Evolutionary conservation across 1,140 invertebrate genomes (phyloP), one percentile per base, ranked within the genome.

Genomic region (Drosophila varians): DNA sequence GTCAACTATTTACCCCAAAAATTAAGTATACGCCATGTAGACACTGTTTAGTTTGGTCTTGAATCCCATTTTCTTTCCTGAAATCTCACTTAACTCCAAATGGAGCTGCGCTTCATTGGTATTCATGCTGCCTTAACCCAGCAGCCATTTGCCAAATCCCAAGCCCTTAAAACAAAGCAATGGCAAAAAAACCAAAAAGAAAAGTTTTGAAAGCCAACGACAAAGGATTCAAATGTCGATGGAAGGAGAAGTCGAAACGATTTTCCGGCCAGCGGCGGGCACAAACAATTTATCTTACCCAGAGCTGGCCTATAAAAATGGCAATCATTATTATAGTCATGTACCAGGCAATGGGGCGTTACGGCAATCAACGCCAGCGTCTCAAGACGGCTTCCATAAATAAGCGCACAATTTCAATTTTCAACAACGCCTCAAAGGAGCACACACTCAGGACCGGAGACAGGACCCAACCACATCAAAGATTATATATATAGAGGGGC

Each of bases 321-420:
- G 66, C 73, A 87, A 86, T 86, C 82, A 87, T 86, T 86, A 86
- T 86, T 83, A 78, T 74, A 87, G 82, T 74, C 80, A 87, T 87
- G 82, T 86, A 61, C 76, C 72, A 77, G 82, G 76, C 79, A 80
- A 86, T 80, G 77, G 82, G 80, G 80, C 80, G 80, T 86, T 80
- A 86, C 80, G 68, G 82, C 82, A 86, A 86, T 86, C 80, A 86
- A 86, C 80, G 80, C 80, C 66, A 78, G 71, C 60, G 69, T 64
- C 57, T 46, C 69, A 49, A 36, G 72, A 69, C 62, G 58, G 18
- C 23, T 55, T 76, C 61, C 70, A 74, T 76, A 84, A 84, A 84
- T 86, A 86, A 73, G 76, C 82, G 68, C 82, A 80, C 58, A 86
- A 74, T 86, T 86, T 86, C 80, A 86, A 86, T 87, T 87, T 86